phyloP scores from a whole-genome alignment of 2,888 invertebrate genomes.

The Nemurella pictetii region DNA sequence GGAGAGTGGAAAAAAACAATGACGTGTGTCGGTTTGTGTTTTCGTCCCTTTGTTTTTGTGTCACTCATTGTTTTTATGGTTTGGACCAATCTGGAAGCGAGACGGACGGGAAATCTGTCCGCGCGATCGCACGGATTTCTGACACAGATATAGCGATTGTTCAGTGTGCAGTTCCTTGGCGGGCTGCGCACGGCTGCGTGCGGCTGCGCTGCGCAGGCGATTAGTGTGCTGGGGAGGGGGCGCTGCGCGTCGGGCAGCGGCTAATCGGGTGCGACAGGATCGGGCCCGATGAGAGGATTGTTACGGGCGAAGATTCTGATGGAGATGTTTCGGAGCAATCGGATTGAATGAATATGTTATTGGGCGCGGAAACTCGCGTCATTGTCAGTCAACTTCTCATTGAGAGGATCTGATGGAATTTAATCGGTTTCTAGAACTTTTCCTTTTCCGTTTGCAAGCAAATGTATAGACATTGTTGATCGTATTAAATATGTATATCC shows the following conservation, averaged over 20 bases:
- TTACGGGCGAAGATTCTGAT: not conserved
- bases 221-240: no score
- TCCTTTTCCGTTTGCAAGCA: no score
- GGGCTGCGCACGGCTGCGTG: not conserved
- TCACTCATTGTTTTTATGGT: constrained; percentile 11
- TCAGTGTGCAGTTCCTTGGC: no score
- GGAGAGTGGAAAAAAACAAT: not conserved
- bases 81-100: not conserved
- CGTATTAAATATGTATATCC: no score
- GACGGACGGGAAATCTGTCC: not conserved
- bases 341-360: no score
- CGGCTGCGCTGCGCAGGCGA: not conserved
- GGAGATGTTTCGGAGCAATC: not conserved
- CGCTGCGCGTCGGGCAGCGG: not conserved
- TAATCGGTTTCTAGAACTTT: no score
- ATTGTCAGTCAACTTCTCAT: no score
- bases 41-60: constrained; percentile 16
- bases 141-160: not conserved
- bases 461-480: no score
- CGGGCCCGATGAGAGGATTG: not conserved
- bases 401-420: no score
- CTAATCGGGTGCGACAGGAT: not conserved
- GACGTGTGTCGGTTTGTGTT: constrained; percentile 11
- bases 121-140: not conserved
- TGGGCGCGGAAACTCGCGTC: no score